Evolutionary conservation across 2,797 vertebrate species (phyloP).

Genomic region (Choloepus didactylus): DNA sequence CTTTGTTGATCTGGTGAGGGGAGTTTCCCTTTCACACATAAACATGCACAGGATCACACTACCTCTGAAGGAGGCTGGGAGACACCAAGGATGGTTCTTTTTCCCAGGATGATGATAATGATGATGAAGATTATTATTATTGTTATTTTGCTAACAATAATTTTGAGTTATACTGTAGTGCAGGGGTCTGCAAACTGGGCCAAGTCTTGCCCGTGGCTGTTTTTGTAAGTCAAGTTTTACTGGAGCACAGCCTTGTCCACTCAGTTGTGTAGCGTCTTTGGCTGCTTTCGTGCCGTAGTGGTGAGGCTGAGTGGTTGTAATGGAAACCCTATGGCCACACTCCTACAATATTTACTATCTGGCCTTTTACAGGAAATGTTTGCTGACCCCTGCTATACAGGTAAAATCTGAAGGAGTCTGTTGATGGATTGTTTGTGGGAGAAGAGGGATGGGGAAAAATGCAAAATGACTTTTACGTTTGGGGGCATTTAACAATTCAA

Average conservation of each 20-base stretch:
- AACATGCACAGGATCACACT: rapidly evolving
- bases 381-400: background rate
- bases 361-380: background rate
- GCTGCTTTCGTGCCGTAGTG: background rate
- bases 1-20: background rate
- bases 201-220: background rate
- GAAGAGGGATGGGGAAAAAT: background rate
- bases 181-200: background rate
- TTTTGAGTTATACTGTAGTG: background rate
- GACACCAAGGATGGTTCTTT: background rate
- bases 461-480: background rate
- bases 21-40: background rate
- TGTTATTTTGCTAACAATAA: background rate
- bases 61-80: background rate
- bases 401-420: background rate
- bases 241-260: background rate
- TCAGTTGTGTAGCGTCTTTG: background rate
- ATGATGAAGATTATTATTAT: background rate
- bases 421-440: background rate
- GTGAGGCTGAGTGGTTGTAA: background rate
- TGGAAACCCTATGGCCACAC: background rate
- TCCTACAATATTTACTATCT: background rate
- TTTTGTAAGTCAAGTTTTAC: conserved; percentile 31
- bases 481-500: background rate
- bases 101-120: background rate